Evolutionary conservation across 2,888 invertebrate species (phyloP).

Genomic region (Tuberolachnus salignus): DNA sequence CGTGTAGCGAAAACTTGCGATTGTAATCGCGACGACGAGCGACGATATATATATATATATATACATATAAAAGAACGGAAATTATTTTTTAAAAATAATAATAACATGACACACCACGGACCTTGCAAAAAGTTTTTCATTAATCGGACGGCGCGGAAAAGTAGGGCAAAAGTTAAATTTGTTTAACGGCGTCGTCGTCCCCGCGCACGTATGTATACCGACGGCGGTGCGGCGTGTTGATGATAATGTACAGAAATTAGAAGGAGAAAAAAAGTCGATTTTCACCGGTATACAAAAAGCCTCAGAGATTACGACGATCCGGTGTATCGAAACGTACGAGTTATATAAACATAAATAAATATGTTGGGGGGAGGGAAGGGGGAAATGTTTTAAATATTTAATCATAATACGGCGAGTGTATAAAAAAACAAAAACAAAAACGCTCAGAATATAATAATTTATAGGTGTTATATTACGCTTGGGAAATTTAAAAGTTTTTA

Average conservation of each 20-base stretch:
- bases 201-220: too few species aligned
- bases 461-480: slow-evolving; percentile 34
- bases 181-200: background rate
- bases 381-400: slow-evolving; percentile 42
- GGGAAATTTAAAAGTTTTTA: slow-evolving; percentile 54
- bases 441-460: background rate
- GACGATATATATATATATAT: background rate
- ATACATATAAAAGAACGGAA: background rate
- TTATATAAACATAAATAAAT: background rate
- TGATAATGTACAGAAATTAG: background rate
- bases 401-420: slow-evolving; percentile 25
- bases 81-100: background rate
- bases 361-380: too few species aligned
- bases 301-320: too few species aligned
- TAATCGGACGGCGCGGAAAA: background rate
- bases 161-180: slow-evolving; percentile 31
- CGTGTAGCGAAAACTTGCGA: background rate
- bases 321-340: background rate
- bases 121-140: background rate
- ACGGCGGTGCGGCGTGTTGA: too few species aligned
- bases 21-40: slow-evolving; percentile 7
- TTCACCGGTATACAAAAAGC: too few species aligned
- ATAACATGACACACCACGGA: background rate
- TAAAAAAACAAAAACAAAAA: slow-evolving; percentile 26
- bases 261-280: slow-evolving; percentile 1